Base-by-base conservation (phyloP, 1,140 invertebrate genomes). In the Drosophila burlai region DNA sequence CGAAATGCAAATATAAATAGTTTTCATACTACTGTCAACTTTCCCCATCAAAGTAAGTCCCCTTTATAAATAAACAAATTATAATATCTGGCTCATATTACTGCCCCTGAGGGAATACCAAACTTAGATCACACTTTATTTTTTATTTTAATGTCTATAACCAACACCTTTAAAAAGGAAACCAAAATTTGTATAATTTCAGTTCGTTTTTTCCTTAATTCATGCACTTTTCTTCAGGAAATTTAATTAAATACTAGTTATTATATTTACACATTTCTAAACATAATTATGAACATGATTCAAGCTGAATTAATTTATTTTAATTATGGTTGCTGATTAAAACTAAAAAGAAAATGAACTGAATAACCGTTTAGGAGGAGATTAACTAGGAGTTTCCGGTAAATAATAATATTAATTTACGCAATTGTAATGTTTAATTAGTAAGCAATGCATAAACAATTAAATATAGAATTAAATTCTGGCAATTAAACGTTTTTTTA, bases 81-180 rank as follows among this genome's bases (percentile, higher is more conserved):
- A 46, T 24, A 13, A 42, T 42, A 40, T 7, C 15, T 21, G 11
- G 5, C 45, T 21, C 18, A 6, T 0, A 24, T 24, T 24, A 13
- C 11, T 46, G 6, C 1, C 21, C 21, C 21, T 8, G 15, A 24
- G 21, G 45, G 13, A 47, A 47, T 47, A 47, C 21, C 45, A 47
- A 15, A 15, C 24, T 15, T 47, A 47, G 3, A 8, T 24, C 31
- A 54, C 31, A 54, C 31, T 24, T 24, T 47, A 15, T 54, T 21
- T 15, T 36, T 4, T 15, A 21, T 24, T 24, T 6, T 4, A 61
- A 52, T 62, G 50, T 16, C 21, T 18, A 57, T 15, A 58, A 38
- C 60, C 60, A 62, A 58, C 60, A 62, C 60, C 50, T 16, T 58
- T 38, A 0, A 36, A 18, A 58, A 29, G 10, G 1, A 62, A 18